Percentiles rank a stretch among this genome's conserved stretches.
These are phyloP conservation scores for Ptychoptera contaminata DNA, from an alignment of 2,888 invertebrate species.

Conservation along the genomic window DNA sequence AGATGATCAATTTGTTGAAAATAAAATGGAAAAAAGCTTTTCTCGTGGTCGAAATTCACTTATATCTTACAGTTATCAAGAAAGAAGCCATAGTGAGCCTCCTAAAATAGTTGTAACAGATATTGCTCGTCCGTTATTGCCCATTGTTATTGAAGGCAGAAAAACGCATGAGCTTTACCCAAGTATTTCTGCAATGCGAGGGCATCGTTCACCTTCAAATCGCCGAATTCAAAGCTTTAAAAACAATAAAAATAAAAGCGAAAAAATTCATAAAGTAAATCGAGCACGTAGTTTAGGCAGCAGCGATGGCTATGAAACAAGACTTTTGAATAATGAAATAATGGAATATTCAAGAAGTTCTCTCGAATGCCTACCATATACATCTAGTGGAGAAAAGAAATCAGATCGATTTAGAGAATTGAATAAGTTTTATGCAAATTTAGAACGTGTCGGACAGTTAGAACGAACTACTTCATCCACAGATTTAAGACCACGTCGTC, in stretches of 20 bases:
- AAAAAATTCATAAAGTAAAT: slow-evolving; percentile 28
- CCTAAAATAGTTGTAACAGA: slow-evolving; percentile 31
- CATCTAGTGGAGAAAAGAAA: slow-evolving; percentile 32
- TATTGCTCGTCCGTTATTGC: slow-evolving; percentile 31
- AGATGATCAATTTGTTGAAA: slow-evolving; percentile 16
- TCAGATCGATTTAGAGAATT: slow-evolving; percentile 72
- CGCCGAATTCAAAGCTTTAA: slow-evolving; percentile 40
- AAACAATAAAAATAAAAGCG: slow-evolving; percentile 13
- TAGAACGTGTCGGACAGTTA: slow-evolving; percentile 70
- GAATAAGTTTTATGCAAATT: slow-evolving; percentile 67
- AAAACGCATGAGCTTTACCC: slow-evolving; percentile 27
- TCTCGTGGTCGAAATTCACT: slow-evolving; percentile 28
- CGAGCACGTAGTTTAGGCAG: slow-evolving; percentile 53
- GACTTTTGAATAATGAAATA: slow-evolving; percentile 21
- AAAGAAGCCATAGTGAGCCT: slow-evolving; percentile 48
- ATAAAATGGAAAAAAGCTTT: slow-evolving; percentile 19
- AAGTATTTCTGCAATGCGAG: slow-evolving; percentile 36
- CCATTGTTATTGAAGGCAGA: slow-evolving; percentile 18
- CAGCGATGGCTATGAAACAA: slow-evolving; percentile 29
- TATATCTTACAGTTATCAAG: slow-evolving; percentile 26
- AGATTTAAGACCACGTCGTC: slow-evolving; percentile 53
- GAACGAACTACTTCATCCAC: slow-evolving; percentile 58
- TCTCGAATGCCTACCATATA: slow-evolving; percentile 11
- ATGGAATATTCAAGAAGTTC: slow-evolving; percentile 25
- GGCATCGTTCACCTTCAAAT: slow-evolving; percentile 46